phyloP scores from a whole-genome alignment of 2,888 invertebrate species.

The Lumbricus terrestris region DNA sequence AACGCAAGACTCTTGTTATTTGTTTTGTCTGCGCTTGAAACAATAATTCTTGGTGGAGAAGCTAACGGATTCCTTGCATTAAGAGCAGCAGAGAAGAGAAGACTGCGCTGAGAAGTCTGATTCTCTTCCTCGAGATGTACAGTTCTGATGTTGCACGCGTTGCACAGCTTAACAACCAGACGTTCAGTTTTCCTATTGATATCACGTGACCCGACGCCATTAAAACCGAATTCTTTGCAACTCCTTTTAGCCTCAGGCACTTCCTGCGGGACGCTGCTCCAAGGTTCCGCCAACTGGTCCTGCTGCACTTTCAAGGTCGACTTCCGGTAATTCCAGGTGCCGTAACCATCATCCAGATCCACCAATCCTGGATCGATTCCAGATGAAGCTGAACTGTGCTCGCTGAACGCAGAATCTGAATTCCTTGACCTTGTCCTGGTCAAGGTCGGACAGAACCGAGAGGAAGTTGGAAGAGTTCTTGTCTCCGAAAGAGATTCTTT shows the following conservation, averaged over 20 bases:
- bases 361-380: neutral
- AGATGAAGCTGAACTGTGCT: neutral
- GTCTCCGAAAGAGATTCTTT: neutral
- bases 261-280: neutral
- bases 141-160: neutral
- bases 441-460: neutral
- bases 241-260: neutral
- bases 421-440: neutral
- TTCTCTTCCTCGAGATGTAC: neutral
- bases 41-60: neutral
- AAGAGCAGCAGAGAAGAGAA: neutral
- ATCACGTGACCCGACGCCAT: neutral
- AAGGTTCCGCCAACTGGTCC: neutral
- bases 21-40: neutral
- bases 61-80: neutral
- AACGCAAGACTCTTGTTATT: neutral
- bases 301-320: neutral
- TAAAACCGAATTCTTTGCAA: neutral
- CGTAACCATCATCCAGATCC: neutral
- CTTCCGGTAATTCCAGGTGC: neutral
- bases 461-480: neutral
- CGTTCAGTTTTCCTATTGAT: neutral
- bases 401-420: neutral
- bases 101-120: neutral
- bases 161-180: neutral